phyloP scores from a whole-genome alignment of 2,797 vertebrate genomes.

The Falco berigora region DNA sequence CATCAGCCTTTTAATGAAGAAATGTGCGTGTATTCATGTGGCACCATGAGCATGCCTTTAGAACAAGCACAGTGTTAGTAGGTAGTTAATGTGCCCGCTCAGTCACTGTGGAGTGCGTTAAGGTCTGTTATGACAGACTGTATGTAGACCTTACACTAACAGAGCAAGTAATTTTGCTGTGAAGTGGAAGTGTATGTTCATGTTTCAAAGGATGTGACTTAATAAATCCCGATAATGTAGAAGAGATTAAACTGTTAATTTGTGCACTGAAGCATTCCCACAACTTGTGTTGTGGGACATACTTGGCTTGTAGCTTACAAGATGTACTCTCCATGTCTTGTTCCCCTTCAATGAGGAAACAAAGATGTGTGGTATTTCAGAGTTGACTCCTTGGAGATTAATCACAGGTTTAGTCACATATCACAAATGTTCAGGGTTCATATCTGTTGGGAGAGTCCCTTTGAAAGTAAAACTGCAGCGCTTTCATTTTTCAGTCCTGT shows the following conservation, averaged over 20 bases:
- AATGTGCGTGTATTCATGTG: background rate
- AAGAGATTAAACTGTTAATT: background rate
- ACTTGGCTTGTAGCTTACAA: background rate
- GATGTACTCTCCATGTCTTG: background rate
- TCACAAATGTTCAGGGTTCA: background rate
- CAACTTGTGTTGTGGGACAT: background rate
- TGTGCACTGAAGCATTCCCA: background rate
- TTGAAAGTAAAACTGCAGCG: background rate
- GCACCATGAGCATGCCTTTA: background rate
- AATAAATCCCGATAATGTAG: background rate
- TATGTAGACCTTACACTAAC: background rate
- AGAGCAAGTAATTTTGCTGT: background rate
- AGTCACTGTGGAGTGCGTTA: background rate
- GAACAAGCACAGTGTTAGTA: background rate
- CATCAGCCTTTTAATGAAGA: background rate
- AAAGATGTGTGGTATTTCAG: slow-evolving; percentile 24
- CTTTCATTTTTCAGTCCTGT: background rate
- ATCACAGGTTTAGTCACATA: slow-evolving; percentile 50
- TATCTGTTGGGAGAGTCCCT: background rate
- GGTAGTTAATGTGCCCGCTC: background rate
- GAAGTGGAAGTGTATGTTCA: background rate
- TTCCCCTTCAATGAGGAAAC: background rate
- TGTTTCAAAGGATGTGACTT: background rate
- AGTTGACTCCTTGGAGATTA: slow-evolving; percentile 37
- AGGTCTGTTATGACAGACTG: background rate